phyloP scores from a whole-genome alignment of 1,140 invertebrate species.

The Diabrotica undecimpunctata region DNA sequence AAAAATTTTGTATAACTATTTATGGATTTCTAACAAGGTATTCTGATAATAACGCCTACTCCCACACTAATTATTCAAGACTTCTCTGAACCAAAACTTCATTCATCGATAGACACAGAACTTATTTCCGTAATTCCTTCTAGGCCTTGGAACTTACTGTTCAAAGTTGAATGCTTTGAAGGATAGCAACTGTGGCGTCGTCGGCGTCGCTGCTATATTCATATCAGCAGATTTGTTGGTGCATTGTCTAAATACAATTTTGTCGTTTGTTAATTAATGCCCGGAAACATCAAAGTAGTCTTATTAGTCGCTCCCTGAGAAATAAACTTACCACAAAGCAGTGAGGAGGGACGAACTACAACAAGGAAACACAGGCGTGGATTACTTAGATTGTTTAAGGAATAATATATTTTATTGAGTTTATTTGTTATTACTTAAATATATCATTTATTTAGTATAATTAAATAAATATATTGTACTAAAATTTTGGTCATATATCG shows the following conservation, averaged over 20 bases:
- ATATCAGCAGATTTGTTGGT: conserved; percentile 32
- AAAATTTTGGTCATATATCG: no score
- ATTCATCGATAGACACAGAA: background rate
- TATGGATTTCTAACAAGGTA: no score
- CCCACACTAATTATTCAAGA: background rate
- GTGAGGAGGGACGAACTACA: conserved; percentile 14
- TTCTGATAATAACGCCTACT: no score
- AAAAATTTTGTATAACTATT: no score
- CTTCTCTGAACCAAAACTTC: background rate
- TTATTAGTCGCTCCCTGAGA: conserved; percentile 30
- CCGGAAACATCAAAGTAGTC: conserved; percentile 33
- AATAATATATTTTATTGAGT: no score
- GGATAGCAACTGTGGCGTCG: conserved; percentile 5
- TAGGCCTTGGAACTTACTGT: background rate
- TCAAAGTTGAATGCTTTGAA: conserved; percentile 25
- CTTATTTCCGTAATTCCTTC: background rate
- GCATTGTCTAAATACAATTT: conserved; percentile 37
- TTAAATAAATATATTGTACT: no score
- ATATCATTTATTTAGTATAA: no score
- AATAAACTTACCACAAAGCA: conserved; percentile 29
- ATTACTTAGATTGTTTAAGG: no score
- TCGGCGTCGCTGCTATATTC: conserved; percentile 19
- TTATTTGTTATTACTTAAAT: no score
- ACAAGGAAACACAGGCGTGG: background rate
- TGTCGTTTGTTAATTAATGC: conserved; percentile 37